Evolutionary conservation across 2,113 vertebrate species (phyloP), one percentile per base, ranked within the genome.

Genomic region (Barbus barbus): DNA sequence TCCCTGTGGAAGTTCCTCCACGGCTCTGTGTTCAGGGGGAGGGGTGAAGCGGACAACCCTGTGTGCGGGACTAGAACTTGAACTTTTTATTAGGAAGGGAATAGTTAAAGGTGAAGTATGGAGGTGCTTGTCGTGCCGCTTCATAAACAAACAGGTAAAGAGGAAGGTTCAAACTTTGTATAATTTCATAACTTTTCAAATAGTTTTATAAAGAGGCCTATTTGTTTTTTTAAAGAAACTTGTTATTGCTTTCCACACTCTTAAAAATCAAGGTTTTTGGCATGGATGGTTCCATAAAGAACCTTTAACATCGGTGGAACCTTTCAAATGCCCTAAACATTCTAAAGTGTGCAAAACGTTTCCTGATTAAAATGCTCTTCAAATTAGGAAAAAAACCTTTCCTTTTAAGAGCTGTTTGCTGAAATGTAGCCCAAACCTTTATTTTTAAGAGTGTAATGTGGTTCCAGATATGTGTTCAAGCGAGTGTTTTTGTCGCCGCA

Each of bases 111-210:
- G 60, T 61, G 16, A 65, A 79, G 77, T 77, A 88, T 88, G 87
- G 87, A 85, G 44, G 78, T 88, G 7, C 78, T 88, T 44, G 78
- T 89, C 38, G 13, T 81, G 56, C 83, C 83, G 41, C 75, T 84
- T 75, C 81, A 60, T 20, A 87, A 82, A 87, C 73, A 69, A 72
- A 63, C 82, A 88, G 89, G 89, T 89, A 88, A 85, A 76, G n/a
- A 24, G 12, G n/a, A 73, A n/a, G 4, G 36, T 69, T 5, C 18
- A n/a, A 8, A 72, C 33, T 41, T 41, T 20, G 18, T 22, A 5
- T 33, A 2, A 36, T 67, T 67, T 22, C 1, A 67, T 9, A 67
- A 69, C 18, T 38, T 38, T 69, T 58, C 53, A 58, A 9, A 22
- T 56, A 22, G 53, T 7, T 56, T 22, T 56, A 56, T 56, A 22